phyloP scores from a whole-genome alignment of 2,888 invertebrate genomes.

The Synergus umbraculus region DNA sequence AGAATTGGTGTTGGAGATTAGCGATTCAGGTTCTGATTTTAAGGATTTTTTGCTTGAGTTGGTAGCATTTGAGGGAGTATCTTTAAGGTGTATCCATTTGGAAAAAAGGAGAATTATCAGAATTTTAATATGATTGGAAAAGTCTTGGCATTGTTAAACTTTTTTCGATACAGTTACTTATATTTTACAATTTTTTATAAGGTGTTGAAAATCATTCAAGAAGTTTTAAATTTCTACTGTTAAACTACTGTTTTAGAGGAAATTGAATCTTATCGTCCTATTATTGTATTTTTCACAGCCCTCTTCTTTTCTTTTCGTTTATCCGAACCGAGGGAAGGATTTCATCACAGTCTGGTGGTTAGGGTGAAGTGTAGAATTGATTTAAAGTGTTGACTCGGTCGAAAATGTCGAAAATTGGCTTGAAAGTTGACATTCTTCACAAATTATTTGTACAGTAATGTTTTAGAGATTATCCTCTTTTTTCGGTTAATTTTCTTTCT shows the following conservation, averaged over 20 bases:
- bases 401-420: neutral
- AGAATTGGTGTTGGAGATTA: conserved; percentile 2
- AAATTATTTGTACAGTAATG: too few species aligned
- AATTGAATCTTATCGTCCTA: neutral
- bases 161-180: neutral
- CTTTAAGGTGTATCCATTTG: neutral
- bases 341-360: conserved; percentile 7
- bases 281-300: neutral
- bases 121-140: neutral
- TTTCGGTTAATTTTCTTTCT: too few species aligned
- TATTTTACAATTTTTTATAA: neutral
- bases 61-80: neutral
- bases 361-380: neutral
- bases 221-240: neutral
- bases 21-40: conserved; percentile 7
- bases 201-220: neutral
- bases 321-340: neutral
- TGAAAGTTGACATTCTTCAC: neutral
- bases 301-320: neutral
- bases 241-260: too few species aligned
- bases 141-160: neutral
- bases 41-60: neutral
- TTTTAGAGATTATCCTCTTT: too few species aligned
- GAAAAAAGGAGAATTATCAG: neutral
- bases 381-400: neutral